Percentiles rank a stretch among this genome's conserved stretches.
phyloP scores from a whole-genome alignment of 1,140 invertebrate species.

The Drosophila pachea region DNA sequence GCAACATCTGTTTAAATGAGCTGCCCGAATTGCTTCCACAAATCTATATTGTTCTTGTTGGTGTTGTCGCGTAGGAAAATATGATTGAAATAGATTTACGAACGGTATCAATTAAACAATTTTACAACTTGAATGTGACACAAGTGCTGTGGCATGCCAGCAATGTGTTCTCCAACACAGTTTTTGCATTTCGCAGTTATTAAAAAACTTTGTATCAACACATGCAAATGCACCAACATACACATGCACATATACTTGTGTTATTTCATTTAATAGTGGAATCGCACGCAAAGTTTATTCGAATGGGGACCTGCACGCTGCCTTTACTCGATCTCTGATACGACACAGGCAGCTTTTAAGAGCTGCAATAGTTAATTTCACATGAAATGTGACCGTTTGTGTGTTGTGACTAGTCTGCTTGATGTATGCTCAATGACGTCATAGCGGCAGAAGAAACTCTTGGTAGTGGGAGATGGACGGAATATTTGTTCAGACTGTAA shows the following conservation, averaged over 20 bases:
- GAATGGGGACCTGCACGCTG: not conserved
- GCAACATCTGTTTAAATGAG: constrained; percentile 61
- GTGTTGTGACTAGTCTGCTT: too few relatives aligned
- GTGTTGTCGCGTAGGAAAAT: not conserved
- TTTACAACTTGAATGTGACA: not conserved
- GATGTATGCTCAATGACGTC: constrained; percentile 20
- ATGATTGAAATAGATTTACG: not conserved
- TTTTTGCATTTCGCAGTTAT: not conserved
- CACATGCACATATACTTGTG: not conserved
- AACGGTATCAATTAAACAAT: not conserved
- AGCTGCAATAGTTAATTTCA: not conserved
- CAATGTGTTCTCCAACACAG: not conserved
- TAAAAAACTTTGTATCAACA: not conserved
- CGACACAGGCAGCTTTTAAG: constrained; percentile 4
- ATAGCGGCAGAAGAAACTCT: not conserved
- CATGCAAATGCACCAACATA: not conserved
- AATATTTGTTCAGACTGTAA: constrained; percentile 4
- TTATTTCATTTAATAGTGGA: not conserved
- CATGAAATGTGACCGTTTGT: too few relatives aligned
- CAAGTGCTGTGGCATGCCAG: not conserved
- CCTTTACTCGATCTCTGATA: not conserved
- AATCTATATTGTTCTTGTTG: not conserved
- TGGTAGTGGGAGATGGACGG: constrained; percentile 1
- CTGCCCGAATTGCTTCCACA: not conserved
- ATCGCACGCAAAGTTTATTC: constrained; percentile 5